phyloP scores from a whole-genome alignment of 2,888 invertebrate genomes.

The Tiphia femorata region DNA sequence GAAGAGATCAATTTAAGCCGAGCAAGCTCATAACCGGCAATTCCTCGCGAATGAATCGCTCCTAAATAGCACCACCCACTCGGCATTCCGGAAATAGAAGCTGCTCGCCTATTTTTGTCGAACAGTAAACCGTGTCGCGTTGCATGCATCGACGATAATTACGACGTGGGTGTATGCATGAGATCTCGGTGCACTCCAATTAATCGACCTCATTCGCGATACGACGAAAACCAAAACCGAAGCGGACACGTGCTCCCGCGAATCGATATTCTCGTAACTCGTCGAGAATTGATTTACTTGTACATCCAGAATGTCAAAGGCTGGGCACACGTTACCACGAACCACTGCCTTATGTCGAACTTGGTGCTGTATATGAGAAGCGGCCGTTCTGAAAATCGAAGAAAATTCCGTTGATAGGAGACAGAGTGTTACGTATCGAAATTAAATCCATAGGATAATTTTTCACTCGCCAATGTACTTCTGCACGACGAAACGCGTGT shows the following conservation, averaged over 20 bases:
- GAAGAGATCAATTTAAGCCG: constrained; percentile 40
- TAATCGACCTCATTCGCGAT: constrained; percentile 2
- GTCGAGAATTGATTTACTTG: constrained; percentile 72
- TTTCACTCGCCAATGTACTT: constrained; percentile 87
- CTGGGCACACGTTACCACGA: constrained; percentile 90
- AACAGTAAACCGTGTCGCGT: background rate
- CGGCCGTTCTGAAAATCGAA: constrained; percentile 92
- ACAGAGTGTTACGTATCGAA: background rate
- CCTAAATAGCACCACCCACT: background rate
- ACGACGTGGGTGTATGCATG: constrained; percentile 8
- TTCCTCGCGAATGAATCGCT: constrained; percentile 12
- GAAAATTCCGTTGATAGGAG: too few relatives aligned
- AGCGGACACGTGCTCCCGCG: background rate
- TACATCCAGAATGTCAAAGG: constrained; percentile 95
- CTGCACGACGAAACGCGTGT: constrained; percentile 90
- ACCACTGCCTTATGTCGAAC: constrained; percentile 97
- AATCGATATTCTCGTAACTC: background rate
- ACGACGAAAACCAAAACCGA: too few relatives aligned
- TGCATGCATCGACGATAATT: constrained; percentile 26
- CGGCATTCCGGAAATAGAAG: constrained; percentile 22
- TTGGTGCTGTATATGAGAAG: constrained; percentile 90
- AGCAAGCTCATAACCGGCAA: constrained; percentile 20
- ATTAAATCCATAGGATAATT: background rate
- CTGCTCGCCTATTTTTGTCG: background rate
- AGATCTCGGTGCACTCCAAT: constrained; percentile 9